Evolutionary conservation across 2,888 invertebrate genomes (phyloP).

Genomic region (Netelia virgata): DNA sequence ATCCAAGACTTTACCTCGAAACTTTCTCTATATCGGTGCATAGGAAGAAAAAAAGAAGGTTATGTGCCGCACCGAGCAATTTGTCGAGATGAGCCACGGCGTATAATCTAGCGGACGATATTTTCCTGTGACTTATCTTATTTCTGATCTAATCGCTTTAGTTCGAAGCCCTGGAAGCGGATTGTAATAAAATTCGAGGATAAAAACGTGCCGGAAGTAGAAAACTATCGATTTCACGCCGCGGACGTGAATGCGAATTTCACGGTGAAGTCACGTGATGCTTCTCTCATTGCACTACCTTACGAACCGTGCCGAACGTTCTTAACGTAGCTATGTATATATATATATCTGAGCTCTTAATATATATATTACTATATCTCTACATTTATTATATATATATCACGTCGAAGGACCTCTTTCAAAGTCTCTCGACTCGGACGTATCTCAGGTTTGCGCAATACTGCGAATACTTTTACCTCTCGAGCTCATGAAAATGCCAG

Average conservation of each 20-base stretch:
- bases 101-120: conserved; percentile 21
- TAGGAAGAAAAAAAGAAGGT: background rate
- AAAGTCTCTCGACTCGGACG: conserved; percentile 10
- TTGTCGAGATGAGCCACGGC: conserved; percentile 26
- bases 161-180: background rate
- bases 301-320: background rate
- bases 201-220: conserved; percentile 39
- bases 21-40: background rate
- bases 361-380: background rate
- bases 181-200: background rate
- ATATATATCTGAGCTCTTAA: background rate
- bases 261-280: conserved; percentile 27
- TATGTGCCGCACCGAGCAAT: conserved; percentile 14
- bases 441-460: background rate
- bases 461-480: conserved; percentile 9
- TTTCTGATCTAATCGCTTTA: conserved; percentile 34
- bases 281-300: conserved; percentile 4
- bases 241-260: conserved; percentile 39
- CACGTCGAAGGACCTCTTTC: background rate
- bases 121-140: conserved; percentile 28
- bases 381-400: conserved; percentile 2
- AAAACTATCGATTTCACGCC: conserved; percentile 56
- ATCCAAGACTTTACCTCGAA: background rate
- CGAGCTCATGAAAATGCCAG: background rate
- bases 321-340: background rate